phyloP scores from a whole-genome alignment of 2,797 vertebrate species.

The Schizopygopsis malacanthus region DNA sequence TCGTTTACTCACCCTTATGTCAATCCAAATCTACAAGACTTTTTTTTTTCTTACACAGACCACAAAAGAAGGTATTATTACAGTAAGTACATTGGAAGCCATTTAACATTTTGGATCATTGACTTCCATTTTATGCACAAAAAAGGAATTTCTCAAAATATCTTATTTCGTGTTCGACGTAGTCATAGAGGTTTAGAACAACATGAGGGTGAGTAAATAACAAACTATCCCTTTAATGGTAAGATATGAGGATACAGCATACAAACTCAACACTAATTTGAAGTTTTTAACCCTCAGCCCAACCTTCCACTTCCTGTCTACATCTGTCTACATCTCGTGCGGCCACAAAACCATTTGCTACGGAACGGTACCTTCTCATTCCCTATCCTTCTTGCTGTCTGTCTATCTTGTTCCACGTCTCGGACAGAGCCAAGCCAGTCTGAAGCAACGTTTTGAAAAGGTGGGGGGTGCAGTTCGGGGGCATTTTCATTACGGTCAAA shows the following conservation, averaged over 20 bases:
- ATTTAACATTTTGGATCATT: background rate
- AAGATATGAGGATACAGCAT: background rate
- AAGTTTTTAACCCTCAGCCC: slow-evolving; percentile 27
- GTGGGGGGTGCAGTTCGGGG: slow-evolving; percentile 59
- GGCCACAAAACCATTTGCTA: slow-evolving; percentile 41
- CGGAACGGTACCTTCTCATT: slow-evolving; percentile 41
- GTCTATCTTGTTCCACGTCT: slow-evolving; percentile 38
- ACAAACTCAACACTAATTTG: slow-evolving; percentile 2
- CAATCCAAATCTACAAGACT: background rate
- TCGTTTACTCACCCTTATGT: background rate
- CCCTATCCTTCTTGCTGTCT: slow-evolving; percentile 32
- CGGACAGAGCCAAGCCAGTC: slow-evolving; percentile 52
- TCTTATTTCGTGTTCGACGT: background rate
- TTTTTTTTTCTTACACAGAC: slow-evolving; percentile 8
- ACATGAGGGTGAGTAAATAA: background rate
- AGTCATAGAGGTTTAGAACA: background rate
- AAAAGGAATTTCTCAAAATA: background rate
- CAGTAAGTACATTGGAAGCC: background rate
- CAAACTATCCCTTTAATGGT: slow-evolving; percentile 1
- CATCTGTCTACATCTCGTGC: slow-evolving; percentile 29
- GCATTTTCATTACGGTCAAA: slow-evolving; percentile 83
- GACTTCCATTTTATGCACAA: background rate
- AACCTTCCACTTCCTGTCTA: slow-evolving; percentile 34
- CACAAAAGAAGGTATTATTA: background rate
- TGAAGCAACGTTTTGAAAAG: slow-evolving; percentile 53